Base-by-base conservation (phyloP, 2,888 invertebrate genomes). In the Bellardia bayeri region DNA sequence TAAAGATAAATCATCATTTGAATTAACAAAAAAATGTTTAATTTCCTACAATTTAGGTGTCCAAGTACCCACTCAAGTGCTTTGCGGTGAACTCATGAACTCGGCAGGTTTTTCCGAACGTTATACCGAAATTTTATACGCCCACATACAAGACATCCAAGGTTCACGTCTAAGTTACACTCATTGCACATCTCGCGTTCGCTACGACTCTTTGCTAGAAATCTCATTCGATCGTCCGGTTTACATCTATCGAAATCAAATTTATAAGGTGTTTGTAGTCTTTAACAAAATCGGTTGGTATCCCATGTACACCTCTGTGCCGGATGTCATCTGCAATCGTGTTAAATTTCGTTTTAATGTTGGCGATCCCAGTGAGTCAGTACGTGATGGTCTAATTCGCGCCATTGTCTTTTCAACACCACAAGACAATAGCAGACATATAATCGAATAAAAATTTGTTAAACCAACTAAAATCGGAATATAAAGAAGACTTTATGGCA, bases 271-370 rank as follows among this genome's bases (percentile, higher is more conserved):
- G 89, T 97, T 96, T 72, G 96, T 97, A 40, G 97, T 97, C 63
- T 96, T 97, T 94, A 97, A 97, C 94, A 97, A 97, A 92, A 95
- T 95, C 88, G 97, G 97, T 14, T 96, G 96, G 95, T 97, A 97
- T 94, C 97, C 97, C 7, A 95, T 96, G 94, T 97, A 96, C 88
- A 95, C 95, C 6, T 97, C 97, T 91, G 95, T 95, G 0, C 95
- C 95, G 90, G 95, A 95, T 72, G 95, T 96, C 49, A 94, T 95
- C 7, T 96, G 96, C 66, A 96, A 96, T 89, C 95, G 95, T 2
- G 97, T 97, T 23, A 95, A 95, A 91, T 97, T 97, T 93, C 95
- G 95, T 91, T 97, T 97, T 93, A 96, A 96, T 91, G 96, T 96
- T 89, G 96, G 96, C 1, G 95, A 95, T 92, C 95, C 95, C 90